These are phyloP conservation scores for Rhyacichthys aspro DNA, from an alignment of 2,797 vertebrate genomes.

Conservation along the genomic window DNA sequence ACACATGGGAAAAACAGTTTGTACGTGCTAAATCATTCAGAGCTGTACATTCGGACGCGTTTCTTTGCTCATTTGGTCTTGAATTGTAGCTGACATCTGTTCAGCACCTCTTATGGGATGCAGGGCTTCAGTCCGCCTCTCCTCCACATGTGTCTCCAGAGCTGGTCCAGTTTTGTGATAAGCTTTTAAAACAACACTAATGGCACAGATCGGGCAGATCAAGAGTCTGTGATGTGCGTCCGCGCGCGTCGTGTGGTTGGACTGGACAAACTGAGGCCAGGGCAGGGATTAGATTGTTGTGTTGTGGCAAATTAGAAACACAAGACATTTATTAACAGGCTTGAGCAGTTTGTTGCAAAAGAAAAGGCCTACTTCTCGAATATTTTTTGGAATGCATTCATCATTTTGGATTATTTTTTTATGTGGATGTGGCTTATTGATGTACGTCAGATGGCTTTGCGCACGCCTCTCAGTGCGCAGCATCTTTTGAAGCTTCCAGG, in stretches of 20 bases:
- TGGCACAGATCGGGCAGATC: background rate
- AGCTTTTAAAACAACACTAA: conserved; percentile 18
- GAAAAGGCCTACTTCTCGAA: background rate
- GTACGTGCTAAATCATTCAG: background rate
- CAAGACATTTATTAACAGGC: background rate
- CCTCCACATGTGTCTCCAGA: conserved; percentile 20
- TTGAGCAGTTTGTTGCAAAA: background rate
- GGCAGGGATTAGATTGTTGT: conserved; percentile 3
- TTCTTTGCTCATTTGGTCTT: conserved; percentile 1
- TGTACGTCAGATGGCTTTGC: conserved; percentile 24
- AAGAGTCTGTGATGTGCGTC: conserved; percentile 13
- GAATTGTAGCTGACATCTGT: conserved; percentile 7
- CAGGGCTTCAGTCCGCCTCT: conserved; percentile 2
- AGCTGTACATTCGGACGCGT: background rate
- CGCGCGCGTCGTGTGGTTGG: background rate
- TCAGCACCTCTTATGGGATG: conserved; percentile 2
- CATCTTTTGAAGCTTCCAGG: conserved; percentile 10
- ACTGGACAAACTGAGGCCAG: background rate
- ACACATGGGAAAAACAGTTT: background rate
- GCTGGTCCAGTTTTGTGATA: conserved; percentile 26
- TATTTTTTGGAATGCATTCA: background rate
- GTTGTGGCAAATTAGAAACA: conserved; percentile 5
- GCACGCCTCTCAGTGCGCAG: conserved; percentile 33
- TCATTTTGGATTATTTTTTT: conserved; percentile 1
- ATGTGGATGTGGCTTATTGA: conserved; percentile 1